Conservation (phyloP, 2,113 vertebrate genomes). For the Corythoichthys intestinalis region DNA sequence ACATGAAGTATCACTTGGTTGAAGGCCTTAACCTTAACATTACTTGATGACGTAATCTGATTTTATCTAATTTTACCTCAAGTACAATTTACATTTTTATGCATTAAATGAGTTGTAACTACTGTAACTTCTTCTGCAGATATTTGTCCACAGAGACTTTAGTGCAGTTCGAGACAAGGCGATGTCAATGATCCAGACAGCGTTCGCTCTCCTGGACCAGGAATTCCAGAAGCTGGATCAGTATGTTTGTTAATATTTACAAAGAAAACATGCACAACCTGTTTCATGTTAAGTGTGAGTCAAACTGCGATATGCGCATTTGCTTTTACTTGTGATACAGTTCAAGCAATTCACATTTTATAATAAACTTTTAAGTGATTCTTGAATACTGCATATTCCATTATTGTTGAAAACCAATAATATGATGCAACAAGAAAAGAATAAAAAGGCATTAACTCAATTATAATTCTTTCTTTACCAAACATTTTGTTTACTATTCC, state of each 20-base stretch:
- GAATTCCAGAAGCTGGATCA: conserved; percentile 73
- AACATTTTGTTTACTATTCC: no score
- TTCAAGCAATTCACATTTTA: background rate
- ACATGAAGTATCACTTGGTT: no score
- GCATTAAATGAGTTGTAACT: background rate
- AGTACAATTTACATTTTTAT: background rate
- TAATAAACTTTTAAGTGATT: background rate
- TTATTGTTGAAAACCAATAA: no score
- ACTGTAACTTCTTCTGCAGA: conserved; percentile 29
- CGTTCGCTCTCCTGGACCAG: conserved; percentile 69
- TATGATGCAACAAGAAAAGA: no score
- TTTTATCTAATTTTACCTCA: background rate
- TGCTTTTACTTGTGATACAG: no score
- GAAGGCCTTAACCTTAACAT: no score
- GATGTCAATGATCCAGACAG: conserved; percentile 66
- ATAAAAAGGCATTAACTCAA: no score
- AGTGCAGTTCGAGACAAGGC: conserved; percentile 61
- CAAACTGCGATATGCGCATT: no score
- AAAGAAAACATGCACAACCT: background rate
- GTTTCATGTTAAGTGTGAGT: background rate
- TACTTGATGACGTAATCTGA: no score
- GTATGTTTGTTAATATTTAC: conserved; percentile 39
- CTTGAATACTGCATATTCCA: no score
- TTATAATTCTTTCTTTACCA: no score
- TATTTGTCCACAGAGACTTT: conserved; percentile 58